Evolutionary conservation across 2,888 invertebrate genomes (phyloP), one percentile per base, ranked within the genome.

Genomic region (Maniola hyperantus): DNA sequence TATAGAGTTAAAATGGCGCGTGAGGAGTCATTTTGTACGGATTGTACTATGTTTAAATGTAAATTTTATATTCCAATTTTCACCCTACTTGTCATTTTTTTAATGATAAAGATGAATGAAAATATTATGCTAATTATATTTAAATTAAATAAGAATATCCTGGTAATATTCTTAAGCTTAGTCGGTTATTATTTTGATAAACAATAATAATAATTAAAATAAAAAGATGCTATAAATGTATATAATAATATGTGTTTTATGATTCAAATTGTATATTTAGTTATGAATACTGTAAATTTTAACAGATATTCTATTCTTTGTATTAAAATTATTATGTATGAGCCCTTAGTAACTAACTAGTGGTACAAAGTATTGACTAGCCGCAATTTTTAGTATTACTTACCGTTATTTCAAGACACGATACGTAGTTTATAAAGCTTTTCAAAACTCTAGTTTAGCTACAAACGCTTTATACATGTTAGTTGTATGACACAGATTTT

Each of bases 51-150:
- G n/a, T n/a, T n/a, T n/a, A n/a, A 58, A 62, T 39, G 44, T 20
- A 58, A 58, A 26, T 58, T 64, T 58, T 58, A 39, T 58, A 64
- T 64, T 64, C 36, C 64, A 55, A 57, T 50, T 64, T 64, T 18
- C 55, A 26, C 34, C 34, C 48, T 55, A 64, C 44, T 48, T 50
- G 13, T 57, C 10, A 26, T 64, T 57, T 58, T 63, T 57, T 33
- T 58, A 63, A 51, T 46, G 44, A 50, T 33, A 62, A 63, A 63
- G 34, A 51, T 33, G 18, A 58, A 50, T 44, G 26, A 57, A 39
- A 48, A 26, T 26, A 26, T 48, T 26, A 26, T 48, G 48, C 48
- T 61, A 51, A 61, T 58, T 63, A 62, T 62, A 53, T 34, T 44
- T 39, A 58, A 4, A 57, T 57, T 34, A 11, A 15, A 15, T 57